A percentile compares a stretch with the other conserved stretches of the same genome.
Evolutionary conservation across 2,797 vertebrate genomes (phyloP).

Genomic region (Caiman crocodilus): DNA sequence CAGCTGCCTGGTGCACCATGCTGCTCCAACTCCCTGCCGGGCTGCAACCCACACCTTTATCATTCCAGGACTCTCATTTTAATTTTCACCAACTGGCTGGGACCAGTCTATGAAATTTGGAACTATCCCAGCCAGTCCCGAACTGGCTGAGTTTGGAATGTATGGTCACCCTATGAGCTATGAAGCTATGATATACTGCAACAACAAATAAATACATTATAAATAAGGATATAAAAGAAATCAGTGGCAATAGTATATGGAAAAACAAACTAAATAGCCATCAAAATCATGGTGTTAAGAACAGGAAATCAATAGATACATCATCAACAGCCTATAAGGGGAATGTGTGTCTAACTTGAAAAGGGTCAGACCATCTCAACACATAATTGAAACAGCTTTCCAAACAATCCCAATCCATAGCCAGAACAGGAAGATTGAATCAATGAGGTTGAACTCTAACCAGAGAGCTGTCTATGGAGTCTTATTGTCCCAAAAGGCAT

Average conservation of each 20-base stretch:
- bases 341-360: conserved; percentile 1
- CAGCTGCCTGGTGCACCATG: too few relatives aligned
- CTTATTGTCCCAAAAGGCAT: conserved; percentile 45
- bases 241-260: neutral
- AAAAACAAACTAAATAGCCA: neutral
- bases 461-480: conserved; percentile 53
- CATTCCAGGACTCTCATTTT: too few relatives aligned
- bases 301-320: neutral
- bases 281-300: neutral
- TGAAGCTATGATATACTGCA: neutral
- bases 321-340: neutral
- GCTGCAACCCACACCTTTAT: too few relatives aligned
- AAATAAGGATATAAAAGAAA: neutral
- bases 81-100: too few relatives aligned
- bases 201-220: neutral
- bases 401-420: neutral
- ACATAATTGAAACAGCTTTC: conserved; percentile 12
- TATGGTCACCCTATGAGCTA: neutral
- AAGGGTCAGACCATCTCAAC: conserved; percentile 38
- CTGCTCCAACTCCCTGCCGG: too few relatives aligned
- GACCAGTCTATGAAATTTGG: too few relatives aligned
- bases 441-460: conserved; percentile 50
- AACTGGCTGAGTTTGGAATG: too few relatives aligned
- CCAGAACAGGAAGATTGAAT: conserved; percentile 32
- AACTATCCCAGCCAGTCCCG: too few relatives aligned